Conservation (phyloP, 1,140 invertebrate species). For the Psilanteris sp. region DNA sequence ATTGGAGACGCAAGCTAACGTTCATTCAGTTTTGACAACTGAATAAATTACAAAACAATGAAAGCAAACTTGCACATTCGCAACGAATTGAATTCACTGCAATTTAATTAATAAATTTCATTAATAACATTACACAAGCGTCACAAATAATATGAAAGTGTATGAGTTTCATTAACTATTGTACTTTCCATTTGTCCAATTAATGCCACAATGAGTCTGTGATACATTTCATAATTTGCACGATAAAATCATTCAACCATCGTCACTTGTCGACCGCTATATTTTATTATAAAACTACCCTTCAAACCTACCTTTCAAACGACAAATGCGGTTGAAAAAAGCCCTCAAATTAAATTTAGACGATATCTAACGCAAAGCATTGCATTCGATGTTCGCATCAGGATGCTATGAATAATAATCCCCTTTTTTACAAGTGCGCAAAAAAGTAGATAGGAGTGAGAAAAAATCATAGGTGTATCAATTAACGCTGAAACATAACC, state of each 20-base stretch:
- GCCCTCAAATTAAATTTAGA: slow-evolving; percentile 6
- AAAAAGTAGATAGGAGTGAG: background rate
- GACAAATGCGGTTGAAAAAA: background rate
- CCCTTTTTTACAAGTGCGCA: background rate
- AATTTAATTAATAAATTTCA: slow-evolving; percentile 32
- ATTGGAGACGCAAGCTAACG: background rate
- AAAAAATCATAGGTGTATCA: slow-evolving; percentile 8
- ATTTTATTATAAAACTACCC: slow-evolving; percentile 6
- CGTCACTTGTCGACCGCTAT: too few species aligned
- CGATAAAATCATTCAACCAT: background rate
- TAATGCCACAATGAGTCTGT: slow-evolving; percentile 11
- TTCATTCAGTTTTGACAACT: slow-evolving; percentile 5
- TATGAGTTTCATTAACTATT: slow-evolving; percentile 18
- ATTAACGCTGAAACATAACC: slow-evolving; percentile 11
- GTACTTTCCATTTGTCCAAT: slow-evolving; percentile 19
- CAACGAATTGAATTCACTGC: background rate
- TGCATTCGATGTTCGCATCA: background rate
- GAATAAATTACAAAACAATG: slow-evolving; percentile 17
- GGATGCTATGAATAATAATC: slow-evolving; percentile 9
- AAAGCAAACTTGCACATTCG: background rate
- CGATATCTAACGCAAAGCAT: slow-evolving; percentile 1
- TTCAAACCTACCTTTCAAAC: too few species aligned
- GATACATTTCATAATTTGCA: slow-evolving; percentile 2
- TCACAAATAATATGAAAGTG: background rate
- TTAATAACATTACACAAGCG: slow-evolving; percentile 17